Evolutionary conservation across 1,140 invertebrate genomes (phyloP).

Genomic region (Cydia fagiglandana): DNA sequence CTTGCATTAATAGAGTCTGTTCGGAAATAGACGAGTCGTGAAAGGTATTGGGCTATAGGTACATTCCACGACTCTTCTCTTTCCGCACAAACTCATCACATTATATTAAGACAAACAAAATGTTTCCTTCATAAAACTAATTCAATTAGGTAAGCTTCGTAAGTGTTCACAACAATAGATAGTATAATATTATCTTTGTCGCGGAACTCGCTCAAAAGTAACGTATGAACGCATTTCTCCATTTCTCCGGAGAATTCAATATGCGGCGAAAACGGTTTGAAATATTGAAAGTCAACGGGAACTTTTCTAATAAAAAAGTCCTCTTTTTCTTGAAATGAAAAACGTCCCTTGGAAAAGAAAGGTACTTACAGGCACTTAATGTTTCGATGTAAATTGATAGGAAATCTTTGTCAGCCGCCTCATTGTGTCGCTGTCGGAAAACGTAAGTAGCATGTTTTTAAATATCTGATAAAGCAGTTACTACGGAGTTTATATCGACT

Average conservation of each 20-base stretch:
- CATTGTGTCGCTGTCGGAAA: neutral
- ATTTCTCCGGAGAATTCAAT: conserved; percentile 52
- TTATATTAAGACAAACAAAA: too few species aligned
- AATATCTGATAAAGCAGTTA: conserved; percentile 16
- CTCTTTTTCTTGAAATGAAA: conserved; percentile 51
- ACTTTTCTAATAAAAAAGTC: conserved; percentile 61
- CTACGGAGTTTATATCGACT: conserved; percentile 10
- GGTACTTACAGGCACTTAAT: conserved; percentile 28
- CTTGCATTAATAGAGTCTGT: too few species aligned
- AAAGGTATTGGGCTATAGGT: too few species aligned
- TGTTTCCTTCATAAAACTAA: neutral
- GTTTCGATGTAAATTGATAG: conserved; percentile 22
- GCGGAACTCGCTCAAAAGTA: conserved; percentile 34
- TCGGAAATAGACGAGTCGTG: too few species aligned
- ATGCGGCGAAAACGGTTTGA: conserved; percentile 44
- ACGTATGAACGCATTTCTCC: conserved; percentile 32
- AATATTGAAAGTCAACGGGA: conserved; percentile 51
- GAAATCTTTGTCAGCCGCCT: neutral
- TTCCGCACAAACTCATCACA: too few species aligned
- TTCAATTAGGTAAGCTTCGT: neutral
- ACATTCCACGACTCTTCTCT: too few species aligned
- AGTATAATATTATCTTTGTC: conserved; percentile 15
- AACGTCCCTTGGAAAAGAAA: conserved; percentile 34
- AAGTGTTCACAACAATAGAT: neutral
- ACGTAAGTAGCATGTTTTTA: neutral